phyloP scores from a whole-genome alignment of 2,888 invertebrate genomes.

The Synergus itoensis region DNA sequence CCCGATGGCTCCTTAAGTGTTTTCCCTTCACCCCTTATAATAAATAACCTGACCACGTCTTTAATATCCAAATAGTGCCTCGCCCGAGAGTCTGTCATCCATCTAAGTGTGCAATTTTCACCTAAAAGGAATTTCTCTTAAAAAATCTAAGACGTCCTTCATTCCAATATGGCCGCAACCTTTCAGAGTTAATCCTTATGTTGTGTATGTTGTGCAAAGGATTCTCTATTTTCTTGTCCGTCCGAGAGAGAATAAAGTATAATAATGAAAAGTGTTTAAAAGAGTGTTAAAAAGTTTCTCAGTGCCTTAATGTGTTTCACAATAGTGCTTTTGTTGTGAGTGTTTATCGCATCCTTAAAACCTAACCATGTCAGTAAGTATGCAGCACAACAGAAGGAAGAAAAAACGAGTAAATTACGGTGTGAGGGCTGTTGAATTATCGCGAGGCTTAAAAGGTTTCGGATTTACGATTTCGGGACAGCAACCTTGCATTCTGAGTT shows the following conservation, averaged over 20 bases:
- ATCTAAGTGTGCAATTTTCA: not conserved
- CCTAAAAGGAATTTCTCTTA: not conserved
- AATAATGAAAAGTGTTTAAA: not conserved
- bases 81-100: not conserved
- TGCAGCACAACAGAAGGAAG: slow-evolving; percentile 83
- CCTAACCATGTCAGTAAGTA: slow-evolving; percentile 63
- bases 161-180: slow-evolving; percentile 34
- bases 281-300: not conserved
- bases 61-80: not conserved
- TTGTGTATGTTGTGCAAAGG: not conserved
- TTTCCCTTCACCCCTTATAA: not conserved
- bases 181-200: slow-evolving; percentile 13
- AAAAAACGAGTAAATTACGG: slow-evolving; percentile 87
- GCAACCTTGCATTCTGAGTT: slow-evolving; percentile 96
- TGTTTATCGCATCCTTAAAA: not conserved
- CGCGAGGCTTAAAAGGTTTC: slow-evolving; percentile 92
- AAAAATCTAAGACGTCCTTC: not conserved
- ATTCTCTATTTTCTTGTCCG: not conserved
- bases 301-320: not conserved
- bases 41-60: not conserved
- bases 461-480: slow-evolving; percentile 99
- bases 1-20: not conserved
- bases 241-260: not conserved
- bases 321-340: not conserved
- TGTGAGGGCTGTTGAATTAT: slow-evolving; percentile 90